A percentile compares a stretch with the other conserved stretches of the same genome.
phyloP scores from a whole-genome alignment of 2,888 invertebrate genomes.

The Eurytoma adleriae region DNA sequence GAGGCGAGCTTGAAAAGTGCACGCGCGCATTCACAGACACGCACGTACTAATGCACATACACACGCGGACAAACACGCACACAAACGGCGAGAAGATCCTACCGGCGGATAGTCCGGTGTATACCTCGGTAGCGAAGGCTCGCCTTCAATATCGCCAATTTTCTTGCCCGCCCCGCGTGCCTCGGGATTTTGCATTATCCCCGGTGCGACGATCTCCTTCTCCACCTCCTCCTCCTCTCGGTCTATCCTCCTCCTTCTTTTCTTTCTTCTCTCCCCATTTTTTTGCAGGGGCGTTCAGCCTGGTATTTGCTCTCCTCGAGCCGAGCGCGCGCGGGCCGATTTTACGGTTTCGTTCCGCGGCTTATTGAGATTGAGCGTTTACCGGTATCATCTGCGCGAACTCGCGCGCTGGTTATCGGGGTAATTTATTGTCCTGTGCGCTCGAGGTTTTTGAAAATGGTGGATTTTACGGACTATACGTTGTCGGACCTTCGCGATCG shows the following conservation, averaged over 20 bases:
- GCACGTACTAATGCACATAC: no score
- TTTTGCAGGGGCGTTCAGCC: no score
- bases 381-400: neutral
- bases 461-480: no score
- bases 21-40: no score
- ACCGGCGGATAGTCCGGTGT: slow-evolving; percentile 33
- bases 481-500: no score
- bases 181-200: slow-evolving; percentile 53
- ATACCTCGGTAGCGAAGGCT: slow-evolving; percentile 57
- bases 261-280: neutral
- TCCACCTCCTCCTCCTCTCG: slow-evolving; percentile 33
- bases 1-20: no score
- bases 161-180: slow-evolving; percentile 33
- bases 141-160: slow-evolving; percentile 61
- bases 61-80: no score
- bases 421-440: no score
- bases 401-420: neutral
- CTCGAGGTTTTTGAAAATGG: no score
- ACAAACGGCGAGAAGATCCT: no score
- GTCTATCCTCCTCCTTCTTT: slow-evolving; percentile 18
- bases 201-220: slow-evolving; percentile 34
- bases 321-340: slow-evolving; percentile 4
- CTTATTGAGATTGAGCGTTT: neutral
- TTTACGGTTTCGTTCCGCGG: neutral
- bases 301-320: neutral